Conservation (phyloP, 2,113 vertebrate species). For the Charadrius vociferus region DNA sequence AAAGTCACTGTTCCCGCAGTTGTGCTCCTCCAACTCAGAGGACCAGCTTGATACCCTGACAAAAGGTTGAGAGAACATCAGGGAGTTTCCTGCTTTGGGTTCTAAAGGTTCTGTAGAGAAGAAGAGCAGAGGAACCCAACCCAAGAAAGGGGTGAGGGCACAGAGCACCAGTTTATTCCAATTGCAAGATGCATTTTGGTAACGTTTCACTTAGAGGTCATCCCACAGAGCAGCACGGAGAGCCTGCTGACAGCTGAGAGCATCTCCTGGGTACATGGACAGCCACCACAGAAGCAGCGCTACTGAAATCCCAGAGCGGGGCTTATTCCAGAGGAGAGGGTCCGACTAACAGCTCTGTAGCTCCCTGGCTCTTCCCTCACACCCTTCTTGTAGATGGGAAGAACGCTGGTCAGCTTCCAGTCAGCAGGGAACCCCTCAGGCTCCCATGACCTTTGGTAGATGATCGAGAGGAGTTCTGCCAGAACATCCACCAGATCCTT, state of each 20-base stretch:
- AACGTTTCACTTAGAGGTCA: neutral
- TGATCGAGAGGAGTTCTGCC: neutral
- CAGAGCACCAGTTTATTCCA: neutral
- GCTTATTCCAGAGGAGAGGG: neutral
- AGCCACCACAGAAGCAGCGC: neutral
- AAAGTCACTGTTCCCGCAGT: neutral
- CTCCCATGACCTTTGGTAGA: neutral
- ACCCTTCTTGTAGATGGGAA: neutral
- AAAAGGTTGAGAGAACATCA: neutral
- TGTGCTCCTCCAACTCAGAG: neutral
- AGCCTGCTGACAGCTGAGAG: neutral
- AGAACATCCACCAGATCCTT: neutral
- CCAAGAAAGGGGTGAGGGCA: no score
- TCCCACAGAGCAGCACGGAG: neutral
- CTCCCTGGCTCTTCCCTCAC: neutral
- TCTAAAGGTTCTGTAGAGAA: neutral
- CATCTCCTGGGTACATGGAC: neutral
- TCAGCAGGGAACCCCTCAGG: fast-evolving
- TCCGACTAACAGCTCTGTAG: neutral
- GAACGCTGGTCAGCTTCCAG: neutral
- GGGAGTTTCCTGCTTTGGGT: neutral
- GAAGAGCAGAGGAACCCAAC: neutral
- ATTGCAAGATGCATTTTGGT: neutral
- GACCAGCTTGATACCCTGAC: neutral
- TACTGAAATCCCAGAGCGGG: neutral